These are phyloP conservation scores for Bos taurus DNA, from an alignment of 2,113 vertebrate species.

Conservation along the genomic window ARS-UCD2.0 NC_037329.1:66026501-66027000, in stretches of 20 bases:
- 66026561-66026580: not conserved
- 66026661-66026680: not conserved
- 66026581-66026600: not conserved
- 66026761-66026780: not conserved
- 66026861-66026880: not conserved
- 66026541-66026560: not conserved
- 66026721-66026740: not conserved
- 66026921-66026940: not conserved
- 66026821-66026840: not conserved
- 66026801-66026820: not conserved
- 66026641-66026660: not conserved
- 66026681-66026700: not conserved
- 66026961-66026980: not conserved
- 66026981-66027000: slow-evolving; percentile 37
- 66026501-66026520: not conserved
- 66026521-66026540: not conserved
- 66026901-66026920: not conserved
- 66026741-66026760: not conserved
- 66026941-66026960: not conserved
- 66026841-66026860: not conserved
- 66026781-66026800: not conserved
- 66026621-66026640: not conserved
- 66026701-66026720: not conserved
- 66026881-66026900: not conserved
- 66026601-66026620: not conserved